Conservation (phyloP, 1,140 invertebrate genomes). For the Ostrea denselamellosa region DNA sequence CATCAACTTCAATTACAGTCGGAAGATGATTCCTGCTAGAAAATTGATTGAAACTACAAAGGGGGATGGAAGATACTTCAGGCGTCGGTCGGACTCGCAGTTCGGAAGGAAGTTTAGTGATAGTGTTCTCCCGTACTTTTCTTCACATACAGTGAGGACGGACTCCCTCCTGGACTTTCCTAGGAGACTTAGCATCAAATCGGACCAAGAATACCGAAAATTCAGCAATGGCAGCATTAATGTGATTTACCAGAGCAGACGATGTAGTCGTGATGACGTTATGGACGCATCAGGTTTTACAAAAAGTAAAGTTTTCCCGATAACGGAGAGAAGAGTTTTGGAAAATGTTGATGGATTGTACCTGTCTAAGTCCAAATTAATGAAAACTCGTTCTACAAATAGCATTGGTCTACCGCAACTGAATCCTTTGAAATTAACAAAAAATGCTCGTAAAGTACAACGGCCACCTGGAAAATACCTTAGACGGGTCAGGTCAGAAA, state of each 20-base stretch:
- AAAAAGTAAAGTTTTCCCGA: constrained; percentile 20
- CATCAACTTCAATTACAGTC: not conserved
- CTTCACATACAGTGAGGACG: not conserved
- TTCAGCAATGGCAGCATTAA: not conserved
- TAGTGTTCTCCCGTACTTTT: not conserved
- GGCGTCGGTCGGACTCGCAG: constrained; percentile 1
- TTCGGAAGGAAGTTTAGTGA: constrained; percentile 20
- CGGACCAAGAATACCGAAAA: not conserved
- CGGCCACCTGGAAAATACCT: constrained; percentile 14
- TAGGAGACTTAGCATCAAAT: constrained; percentile 2
- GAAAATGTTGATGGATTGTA: constrained; percentile 14
- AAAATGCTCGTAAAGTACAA: not conserved
- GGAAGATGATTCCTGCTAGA: constrained; percentile 11
- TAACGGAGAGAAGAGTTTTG: constrained; percentile 1
- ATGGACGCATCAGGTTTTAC: not conserved
- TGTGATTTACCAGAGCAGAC: constrained; percentile 10
- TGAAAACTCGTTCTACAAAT: constrained; percentile 45
- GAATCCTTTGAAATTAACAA: not conserved
- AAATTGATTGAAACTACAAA: constrained; percentile 23
- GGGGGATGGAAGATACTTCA: not conserved
- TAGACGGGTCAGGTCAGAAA: constrained; percentile 45
- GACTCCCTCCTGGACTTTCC: not conserved
- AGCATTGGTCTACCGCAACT: not conserved
- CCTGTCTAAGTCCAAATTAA: constrained; percentile 42
- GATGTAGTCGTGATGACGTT: constrained; percentile 23